A percentile compares a stretch with the other conserved stretches of the same genome.
These are phyloP conservation scores for Ectropis grisescens DNA, from an alignment of 1,140 invertebrate species.

Conservation along the genomic window DNA sequence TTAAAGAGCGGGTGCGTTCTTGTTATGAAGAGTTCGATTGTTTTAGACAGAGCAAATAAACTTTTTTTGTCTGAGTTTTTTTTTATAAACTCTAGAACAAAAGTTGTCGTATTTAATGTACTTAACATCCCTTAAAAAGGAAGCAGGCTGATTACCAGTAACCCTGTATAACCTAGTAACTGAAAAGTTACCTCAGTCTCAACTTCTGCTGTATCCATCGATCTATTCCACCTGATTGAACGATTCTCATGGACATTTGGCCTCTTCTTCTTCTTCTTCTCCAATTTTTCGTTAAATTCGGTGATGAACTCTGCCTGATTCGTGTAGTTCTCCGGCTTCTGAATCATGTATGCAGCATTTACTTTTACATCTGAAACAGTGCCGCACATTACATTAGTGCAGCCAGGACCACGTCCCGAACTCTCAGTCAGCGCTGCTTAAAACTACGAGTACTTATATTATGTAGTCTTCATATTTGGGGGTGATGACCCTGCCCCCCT, in stretches of 20 bases:
- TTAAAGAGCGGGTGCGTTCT: too few species aligned
- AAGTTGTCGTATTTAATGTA: too few species aligned
- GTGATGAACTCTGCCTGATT: slow-evolving; percentile 63
- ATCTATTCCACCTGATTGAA: too few species aligned
- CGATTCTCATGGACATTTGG: too few species aligned
- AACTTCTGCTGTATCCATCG: slow-evolving; percentile 6
- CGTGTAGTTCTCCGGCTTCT: slow-evolving; percentile 62
- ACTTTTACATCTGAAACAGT: slow-evolving; percentile 56
- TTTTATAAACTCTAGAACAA: neutral
- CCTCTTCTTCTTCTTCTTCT: slow-evolving; percentile 19
- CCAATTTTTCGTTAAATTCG: slow-evolving; percentile 50
- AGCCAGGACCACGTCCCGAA: neutral
- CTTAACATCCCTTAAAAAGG: too few species aligned
- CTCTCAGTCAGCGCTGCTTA: neutral
- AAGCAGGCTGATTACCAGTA: too few species aligned
- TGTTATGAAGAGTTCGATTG: too few species aligned
- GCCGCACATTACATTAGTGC: neutral
- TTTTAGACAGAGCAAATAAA: too few species aligned
- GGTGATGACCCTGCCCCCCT: neutral
- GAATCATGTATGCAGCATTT: slow-evolving; percentile 42
- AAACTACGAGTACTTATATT: neutral
- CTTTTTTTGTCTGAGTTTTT: too few species aligned
- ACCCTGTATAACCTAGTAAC: neutral
- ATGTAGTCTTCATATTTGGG: neutral
- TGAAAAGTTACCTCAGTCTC: slow-evolving; percentile 9